A percentile compares a stretch with the other conserved stretches of the same genome.
Conservation (phyloP, 2,797 vertebrate genomes). For the Diglossa cyanea region DNA sequence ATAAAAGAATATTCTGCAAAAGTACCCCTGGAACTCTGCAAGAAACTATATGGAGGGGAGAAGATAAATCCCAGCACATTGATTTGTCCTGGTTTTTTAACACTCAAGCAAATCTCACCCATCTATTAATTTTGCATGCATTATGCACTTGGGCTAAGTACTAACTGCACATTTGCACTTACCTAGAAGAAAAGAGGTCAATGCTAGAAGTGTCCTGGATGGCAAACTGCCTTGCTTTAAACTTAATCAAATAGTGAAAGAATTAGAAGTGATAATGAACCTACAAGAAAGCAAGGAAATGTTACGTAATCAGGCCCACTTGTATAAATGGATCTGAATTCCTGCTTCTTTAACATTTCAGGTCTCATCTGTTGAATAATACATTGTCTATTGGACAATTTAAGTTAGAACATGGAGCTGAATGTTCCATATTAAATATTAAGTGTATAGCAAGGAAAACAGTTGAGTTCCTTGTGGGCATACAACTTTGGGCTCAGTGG, state of each 20-base stretch:
- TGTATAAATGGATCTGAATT: not conserved
- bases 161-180: not conserved
- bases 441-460: not conserved
- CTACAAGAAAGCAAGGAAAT: not conserved
- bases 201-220: not conserved
- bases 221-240: not conserved
- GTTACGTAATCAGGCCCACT: not conserved
- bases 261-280: conserved; percentile 19
- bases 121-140: conserved; percentile 19
- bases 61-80: not conserved
- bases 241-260: conserved; percentile 8
- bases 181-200: conserved; percentile 1
- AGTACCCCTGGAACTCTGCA: not conserved
- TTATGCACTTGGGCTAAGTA: not conserved
- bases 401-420: not conserved
- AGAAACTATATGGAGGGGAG: not conserved
- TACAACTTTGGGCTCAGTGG: not conserved
- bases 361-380: conserved; percentile 7
- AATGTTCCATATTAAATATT: conserved; percentile 41
- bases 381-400: not conserved
- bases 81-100: not conserved
- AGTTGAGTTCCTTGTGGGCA: not conserved
- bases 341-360: not conserved
- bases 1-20: not conserved
- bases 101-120: not conserved